A percentile compares a stretch with the other conserved stretches of the same genome.
These are phyloP conservation scores for Zoroaster sp. DNA, from an alignment of 53 echinoderm and acorn worm species.

Conservation along the genomic window DNA sequence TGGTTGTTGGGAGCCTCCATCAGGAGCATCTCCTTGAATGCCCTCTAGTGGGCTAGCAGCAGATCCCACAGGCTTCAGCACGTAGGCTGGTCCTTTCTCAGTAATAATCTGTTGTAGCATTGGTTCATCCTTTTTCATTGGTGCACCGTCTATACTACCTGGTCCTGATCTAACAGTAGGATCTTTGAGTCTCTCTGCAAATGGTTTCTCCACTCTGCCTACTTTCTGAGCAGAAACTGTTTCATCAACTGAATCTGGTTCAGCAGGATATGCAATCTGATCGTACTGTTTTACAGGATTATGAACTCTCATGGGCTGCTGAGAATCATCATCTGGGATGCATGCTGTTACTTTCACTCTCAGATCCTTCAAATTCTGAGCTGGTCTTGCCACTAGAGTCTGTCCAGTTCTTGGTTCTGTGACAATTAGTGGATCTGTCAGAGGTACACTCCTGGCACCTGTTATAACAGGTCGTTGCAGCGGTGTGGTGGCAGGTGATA, in stretches of 20 bases:
- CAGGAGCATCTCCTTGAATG: conserved; percentile 28
- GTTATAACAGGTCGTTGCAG: conserved; percentile 23
- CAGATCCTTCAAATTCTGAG: conserved; percentile 62
- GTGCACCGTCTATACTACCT: not conserved
- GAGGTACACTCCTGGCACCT: conserved; percentile 20
- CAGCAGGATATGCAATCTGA: conserved; percentile 15
- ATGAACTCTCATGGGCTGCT: conserved; percentile 49
- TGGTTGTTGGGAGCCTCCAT: conserved; percentile 29
- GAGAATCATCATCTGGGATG: conserved; percentile 61
- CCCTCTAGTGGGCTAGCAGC: conserved; percentile 37
- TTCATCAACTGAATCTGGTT: not conserved
- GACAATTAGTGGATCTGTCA: conserved; percentile 58
- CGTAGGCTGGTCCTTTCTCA: conserved; percentile 82
- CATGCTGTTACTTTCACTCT: conserved; percentile 53
- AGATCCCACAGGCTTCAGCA: conserved; percentile 65
- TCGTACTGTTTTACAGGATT: conserved; percentile 6
- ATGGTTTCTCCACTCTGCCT: not conserved
- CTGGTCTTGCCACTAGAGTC: conserved; percentile 66
- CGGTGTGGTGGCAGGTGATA: not conserved
- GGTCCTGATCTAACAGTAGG: not conserved
- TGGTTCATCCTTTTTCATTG: conserved; percentile 41
- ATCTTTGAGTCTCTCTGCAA: not conserved
- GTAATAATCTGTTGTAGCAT: conserved; percentile 74
- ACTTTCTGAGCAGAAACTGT: not conserved
- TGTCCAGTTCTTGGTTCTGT: conserved; percentile 69